Base-by-base conservation (phyloP, 1,140 invertebrate species). In the Panonychus citri region DNA sequence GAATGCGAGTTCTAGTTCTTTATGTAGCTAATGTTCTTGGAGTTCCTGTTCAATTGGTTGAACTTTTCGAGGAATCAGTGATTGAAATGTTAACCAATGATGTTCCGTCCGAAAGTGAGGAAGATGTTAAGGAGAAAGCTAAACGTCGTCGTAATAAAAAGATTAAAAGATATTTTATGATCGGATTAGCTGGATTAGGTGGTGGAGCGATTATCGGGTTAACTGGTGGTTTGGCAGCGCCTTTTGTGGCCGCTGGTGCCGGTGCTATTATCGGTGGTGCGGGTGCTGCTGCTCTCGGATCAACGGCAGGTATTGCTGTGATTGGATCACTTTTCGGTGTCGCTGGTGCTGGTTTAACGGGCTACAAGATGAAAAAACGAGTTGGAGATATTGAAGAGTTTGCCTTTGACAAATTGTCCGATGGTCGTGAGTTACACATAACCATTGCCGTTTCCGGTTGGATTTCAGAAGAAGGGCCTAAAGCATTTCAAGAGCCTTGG, bases 321-420 rank as follows among this genome's bases (percentile, higher is more conserved):
- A 74, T 81, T 53, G 77, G 78, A 3, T 80, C 78, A 3, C 64
- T 81, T 49, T 81, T 81, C 70, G 78, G 78, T 39, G 76, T 78
- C 8, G 78, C 79, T 57, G 79, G 79, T 28, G 78, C 78, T 53
- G 77, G 78, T 37, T 66, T 80, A 19, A 74, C 77, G 62, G 77
- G 78, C 25, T 79, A 75, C 62, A 80, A 81, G 68, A 81, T 81
- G 79, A 76, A 80, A 55, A 79, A 77, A 65, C 65, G 79, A 59
- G 76, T 81, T 52, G 79, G 79, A 24, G 76, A 77, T 60, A 71
- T 81, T n/a, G 78, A 80, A 68, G 78, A 81, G 64, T 81, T 81
- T 70, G 71, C 69, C 49, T 81, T 81, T 65, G 73, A 77, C 54
- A 70, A 73, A 25, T 60, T 81, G 24, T 66, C 68, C 10, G 62